phyloP scores from a whole-genome alignment of 2,888 invertebrate genomes.

The Serripes groenlandicus region DNA sequence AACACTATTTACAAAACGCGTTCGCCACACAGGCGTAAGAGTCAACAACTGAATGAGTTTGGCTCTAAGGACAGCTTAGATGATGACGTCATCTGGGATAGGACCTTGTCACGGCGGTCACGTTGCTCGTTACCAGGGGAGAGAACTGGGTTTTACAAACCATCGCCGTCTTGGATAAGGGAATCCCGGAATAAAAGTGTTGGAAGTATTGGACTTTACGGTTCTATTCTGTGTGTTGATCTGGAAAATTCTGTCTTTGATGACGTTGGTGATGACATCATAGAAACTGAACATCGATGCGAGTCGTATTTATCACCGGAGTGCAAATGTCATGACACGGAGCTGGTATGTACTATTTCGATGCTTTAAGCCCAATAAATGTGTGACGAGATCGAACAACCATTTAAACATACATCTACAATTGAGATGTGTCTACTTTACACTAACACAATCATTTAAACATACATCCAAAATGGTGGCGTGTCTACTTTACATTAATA shows the following conservation, averaged over 20 bases:
- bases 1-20: not conserved
- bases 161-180: conserved; percentile 19
- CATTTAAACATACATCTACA: too few species aligned
- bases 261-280: conserved; percentile 1
- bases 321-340: conserved; percentile 10
- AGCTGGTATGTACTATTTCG: conserved; percentile 1
- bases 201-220: conserved; percentile 2
- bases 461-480: too few species aligned
- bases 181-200: not conserved
- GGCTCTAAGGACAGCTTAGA: not conserved
- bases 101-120: not conserved
- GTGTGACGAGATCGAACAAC: too few species aligned
- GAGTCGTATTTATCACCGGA: conserved; percentile 15
- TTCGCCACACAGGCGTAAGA: not conserved
- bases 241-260: conserved; percentile 4
- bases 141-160: conserved; percentile 2
- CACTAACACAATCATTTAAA: too few species aligned
- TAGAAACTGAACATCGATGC: not conserved
- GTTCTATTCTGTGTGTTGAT: conserved; percentile 8
- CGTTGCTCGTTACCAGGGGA: conserved; percentile 6
- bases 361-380: too few species aligned
- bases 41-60: not conserved
- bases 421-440: too few species aligned
- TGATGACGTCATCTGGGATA: not conserved
- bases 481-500: too few species aligned